Evolutionary conservation across 2,797 vertebrate genomes (phyloP).

Genomic region (Myotis planiceps): DNA sequence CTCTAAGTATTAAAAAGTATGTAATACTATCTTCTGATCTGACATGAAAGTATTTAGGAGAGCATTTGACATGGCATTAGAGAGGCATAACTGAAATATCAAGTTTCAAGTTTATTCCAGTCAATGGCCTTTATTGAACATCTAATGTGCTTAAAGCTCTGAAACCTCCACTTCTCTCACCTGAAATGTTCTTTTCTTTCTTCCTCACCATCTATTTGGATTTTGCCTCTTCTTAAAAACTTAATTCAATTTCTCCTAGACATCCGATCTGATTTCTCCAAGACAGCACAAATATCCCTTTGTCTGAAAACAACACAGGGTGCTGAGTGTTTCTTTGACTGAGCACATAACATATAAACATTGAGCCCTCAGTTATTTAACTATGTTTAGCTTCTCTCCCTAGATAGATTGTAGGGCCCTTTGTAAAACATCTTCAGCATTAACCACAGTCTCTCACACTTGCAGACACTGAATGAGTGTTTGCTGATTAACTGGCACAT

Average conservation of each 20-base stretch:
- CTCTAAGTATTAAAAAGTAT: neutral
- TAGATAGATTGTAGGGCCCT: neutral
- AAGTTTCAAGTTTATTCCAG: neutral
- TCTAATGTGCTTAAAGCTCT: neutral
- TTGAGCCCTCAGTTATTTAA: neutral
- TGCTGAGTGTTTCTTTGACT: neutral
- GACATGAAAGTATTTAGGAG: neutral
- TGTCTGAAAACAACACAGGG: neutral
- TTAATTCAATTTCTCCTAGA: neutral
- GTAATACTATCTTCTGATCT: neutral
- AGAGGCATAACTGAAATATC: neutral
- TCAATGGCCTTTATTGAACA: neutral
- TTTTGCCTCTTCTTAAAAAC: neutral
- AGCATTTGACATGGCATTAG: neutral
- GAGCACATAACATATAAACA: neutral
- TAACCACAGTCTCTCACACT: neutral
- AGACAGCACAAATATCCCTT: neutral
- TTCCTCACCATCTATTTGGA: neutral
- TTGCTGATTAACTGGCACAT: conserved; percentile 10
- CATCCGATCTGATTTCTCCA: neutral
- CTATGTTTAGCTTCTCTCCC: neutral
- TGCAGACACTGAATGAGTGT: neutral
- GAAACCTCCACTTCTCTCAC: neutral
- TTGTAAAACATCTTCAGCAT: neutral
- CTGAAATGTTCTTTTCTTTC: neutral